Conservation (phyloP, 2,797 vertebrate species). For the Valencia hispanica region DNA sequence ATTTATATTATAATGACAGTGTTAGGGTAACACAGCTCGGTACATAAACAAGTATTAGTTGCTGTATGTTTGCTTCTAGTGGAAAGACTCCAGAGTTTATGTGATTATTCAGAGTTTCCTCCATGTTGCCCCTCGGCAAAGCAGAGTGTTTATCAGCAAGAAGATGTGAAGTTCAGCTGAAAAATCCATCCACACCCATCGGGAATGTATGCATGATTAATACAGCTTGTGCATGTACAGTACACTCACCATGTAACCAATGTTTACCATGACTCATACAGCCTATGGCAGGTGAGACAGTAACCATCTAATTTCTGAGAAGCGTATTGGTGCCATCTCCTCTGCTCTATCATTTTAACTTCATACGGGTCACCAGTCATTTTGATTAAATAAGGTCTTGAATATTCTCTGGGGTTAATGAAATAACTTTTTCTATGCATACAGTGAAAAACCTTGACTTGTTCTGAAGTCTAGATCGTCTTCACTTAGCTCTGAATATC, state of each 20-base stretch:
- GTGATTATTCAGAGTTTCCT: conserved; percentile 42
- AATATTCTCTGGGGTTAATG: conserved; percentile 71
- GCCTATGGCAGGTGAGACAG: conserved; percentile 65
- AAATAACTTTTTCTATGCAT: conserved; percentile 63
- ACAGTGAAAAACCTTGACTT: conserved; percentile 23
- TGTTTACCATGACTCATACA: conserved; percentile 67
- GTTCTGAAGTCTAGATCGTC: conserved; percentile 38
- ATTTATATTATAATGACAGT: not conserved
- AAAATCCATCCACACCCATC: conserved; percentile 49
- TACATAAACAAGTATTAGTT: conserved; percentile 9
- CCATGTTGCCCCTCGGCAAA: conserved; percentile 59
- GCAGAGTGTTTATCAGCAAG: conserved; percentile 65
- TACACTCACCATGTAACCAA: conserved; percentile 56
- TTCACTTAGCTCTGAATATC: not conserved
- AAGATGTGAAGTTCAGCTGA: conserved; percentile 61
- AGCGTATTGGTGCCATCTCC: conserved; percentile 48
- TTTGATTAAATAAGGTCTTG: conserved; percentile 74
- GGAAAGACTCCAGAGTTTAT: conserved; percentile 21
- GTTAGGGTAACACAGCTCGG: conserved; percentile 3
- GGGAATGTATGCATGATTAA: conserved; percentile 72
- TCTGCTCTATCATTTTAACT: conserved; percentile 64
- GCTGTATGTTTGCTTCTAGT: conserved; percentile 17
- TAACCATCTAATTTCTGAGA: conserved; percentile 70
- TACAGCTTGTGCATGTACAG: conserved; percentile 61
- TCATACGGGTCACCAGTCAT: conserved; percentile 68